Conservation (phyloP, 2,113 vertebrate genomes). For the Cyprinodon brontotheroides region DNA sequence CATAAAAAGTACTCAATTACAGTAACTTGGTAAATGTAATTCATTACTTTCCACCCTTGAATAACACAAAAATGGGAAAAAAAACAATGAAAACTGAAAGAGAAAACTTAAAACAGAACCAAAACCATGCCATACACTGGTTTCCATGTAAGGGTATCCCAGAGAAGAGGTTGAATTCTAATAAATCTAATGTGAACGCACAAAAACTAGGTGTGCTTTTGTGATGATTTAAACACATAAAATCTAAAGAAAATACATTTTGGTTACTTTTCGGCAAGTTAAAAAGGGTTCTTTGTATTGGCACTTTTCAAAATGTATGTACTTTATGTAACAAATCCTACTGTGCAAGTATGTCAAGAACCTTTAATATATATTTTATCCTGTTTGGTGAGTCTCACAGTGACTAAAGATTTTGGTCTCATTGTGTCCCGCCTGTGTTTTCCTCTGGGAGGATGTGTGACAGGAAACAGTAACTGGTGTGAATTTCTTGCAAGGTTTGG, state of each 20-base stretch:
- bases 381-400: background rate
- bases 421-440: constrained; percentile 26
- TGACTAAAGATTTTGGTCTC: constrained; percentile 22
- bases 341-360: background rate
- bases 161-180: too few species aligned
- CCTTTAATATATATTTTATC: background rate
- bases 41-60: too few species aligned
- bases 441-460: constrained; percentile 65
- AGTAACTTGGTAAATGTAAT: too few species aligned
- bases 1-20: too few species aligned
- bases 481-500: constrained; percentile 48
- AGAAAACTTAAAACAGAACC: too few species aligned
- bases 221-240: too few species aligned
- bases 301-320: background rate
- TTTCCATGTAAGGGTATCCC: too few species aligned
- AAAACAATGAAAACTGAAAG: background rate
- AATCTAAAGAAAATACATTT: background rate
- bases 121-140: background rate
- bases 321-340: too few species aligned
- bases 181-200: too few species aligned
- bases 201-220: too few species aligned
- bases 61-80: background rate
- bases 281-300: too few species aligned
- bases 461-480: constrained; percentile 69
- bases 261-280: too few species aligned